Evolutionary conservation across 2,888 invertebrate genomes (phyloP).

Genomic region (Drosophila mimica): DNA sequence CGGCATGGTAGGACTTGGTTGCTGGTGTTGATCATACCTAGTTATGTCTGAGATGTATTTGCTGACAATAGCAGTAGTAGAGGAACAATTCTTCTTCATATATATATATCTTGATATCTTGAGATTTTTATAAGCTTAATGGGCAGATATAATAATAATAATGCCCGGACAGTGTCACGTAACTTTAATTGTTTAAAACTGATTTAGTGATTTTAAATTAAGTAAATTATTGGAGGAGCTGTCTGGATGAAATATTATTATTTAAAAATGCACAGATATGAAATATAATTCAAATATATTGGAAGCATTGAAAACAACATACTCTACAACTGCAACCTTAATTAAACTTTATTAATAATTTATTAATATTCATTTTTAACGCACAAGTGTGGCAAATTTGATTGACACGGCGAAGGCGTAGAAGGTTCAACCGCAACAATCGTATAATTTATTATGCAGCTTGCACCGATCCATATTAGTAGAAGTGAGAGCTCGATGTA

Average conservation of each 20-base stretch:
- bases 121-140: no score
- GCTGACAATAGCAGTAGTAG: no score
- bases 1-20: no score
- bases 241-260: neutral
- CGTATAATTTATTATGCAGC: constrained; percentile 9
- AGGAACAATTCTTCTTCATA: no score
- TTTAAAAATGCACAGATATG: neutral
- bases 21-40: no score
- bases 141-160: no score
- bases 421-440: constrained; percentile 27
- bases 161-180: no score
- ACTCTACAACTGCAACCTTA: neutral
- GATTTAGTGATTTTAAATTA: neutral
- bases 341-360: neutral
- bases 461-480: constrained; percentile 5
- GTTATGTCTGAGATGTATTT: no score
- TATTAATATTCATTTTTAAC: constrained; percentile 9
- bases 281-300: neutral
- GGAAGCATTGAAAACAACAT: neutral
- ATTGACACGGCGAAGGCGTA: constrained; percentile 18
- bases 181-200: neutral
- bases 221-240: neutral
- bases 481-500: constrained; percentile 28
- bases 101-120: no score
- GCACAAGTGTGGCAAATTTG: constrained; percentile 18